Percentiles rank a stretch among this genome's conserved stretches.
Evolutionary conservation across 2,113 vertebrate species (phyloP).

Genomic region (Thryonomys swinderianus): DNA sequence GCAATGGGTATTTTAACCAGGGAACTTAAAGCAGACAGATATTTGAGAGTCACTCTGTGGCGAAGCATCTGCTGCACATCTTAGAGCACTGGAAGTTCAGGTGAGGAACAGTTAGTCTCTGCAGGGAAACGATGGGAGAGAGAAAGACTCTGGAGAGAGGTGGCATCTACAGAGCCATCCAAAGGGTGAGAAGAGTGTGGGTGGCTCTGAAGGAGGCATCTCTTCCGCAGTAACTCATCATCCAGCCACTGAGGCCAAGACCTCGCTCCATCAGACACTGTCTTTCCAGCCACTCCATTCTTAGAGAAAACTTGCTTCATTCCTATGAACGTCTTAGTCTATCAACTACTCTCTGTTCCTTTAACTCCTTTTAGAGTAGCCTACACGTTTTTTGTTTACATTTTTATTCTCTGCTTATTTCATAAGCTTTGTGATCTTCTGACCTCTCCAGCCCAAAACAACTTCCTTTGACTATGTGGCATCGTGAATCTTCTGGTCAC

Average conservation of each 20-base stretch:
- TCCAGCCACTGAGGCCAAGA: background rate
- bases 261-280: background rate
- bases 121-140: background rate
- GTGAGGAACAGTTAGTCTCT: background rate
- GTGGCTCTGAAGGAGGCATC: background rate
- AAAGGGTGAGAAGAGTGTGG: background rate
- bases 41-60: background rate
- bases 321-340: background rate
- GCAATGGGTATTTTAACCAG: background rate
- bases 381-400: background rate
- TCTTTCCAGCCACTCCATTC: background rate
- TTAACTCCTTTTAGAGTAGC: background rate
- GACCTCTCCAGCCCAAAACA: background rate
- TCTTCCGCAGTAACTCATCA: background rate
- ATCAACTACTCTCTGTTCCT: background rate
- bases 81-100: background rate
- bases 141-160: background rate
- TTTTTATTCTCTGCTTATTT: background rate
- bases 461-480: background rate
- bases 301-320: background rate
- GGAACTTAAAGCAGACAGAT: background rate
- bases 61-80: background rate
- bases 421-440: constrained; percentile 16
- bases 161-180: background rate
- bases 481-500: background rate